A percentile compares a stretch with the other conserved stretches of the same genome.
Conservation (phyloP, 2,888 invertebrate species). For the Tethea ocularis region DNA sequence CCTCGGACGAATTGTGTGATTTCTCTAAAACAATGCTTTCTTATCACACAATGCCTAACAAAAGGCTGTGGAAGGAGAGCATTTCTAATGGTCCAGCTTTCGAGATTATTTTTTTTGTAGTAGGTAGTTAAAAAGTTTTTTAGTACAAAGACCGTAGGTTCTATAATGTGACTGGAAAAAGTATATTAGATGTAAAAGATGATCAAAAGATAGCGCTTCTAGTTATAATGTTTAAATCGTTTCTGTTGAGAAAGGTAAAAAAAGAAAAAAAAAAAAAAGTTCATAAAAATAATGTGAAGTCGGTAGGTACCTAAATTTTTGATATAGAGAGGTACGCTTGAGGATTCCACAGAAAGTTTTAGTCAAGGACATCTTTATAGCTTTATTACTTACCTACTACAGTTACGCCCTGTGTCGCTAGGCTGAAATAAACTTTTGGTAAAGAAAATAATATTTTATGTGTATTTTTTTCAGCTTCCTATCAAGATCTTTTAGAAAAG, state of each 20-base stretch:
- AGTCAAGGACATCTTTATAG: constrained; percentile 47
- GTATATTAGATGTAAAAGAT: no score
- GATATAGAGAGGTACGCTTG: constrained; percentile 39
- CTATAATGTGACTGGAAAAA: constrained; percentile 4
- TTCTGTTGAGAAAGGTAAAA: constrained; percentile 13
- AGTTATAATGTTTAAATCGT: constrained; percentile 3
- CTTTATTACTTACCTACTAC: constrained; percentile 40
- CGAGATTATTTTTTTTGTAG: constrained; percentile 50
- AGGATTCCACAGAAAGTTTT: constrained; percentile 47
- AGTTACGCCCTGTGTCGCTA: constrained; percentile 28
- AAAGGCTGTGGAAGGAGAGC: constrained; percentile 42
- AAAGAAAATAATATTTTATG: constrained; percentile 25
- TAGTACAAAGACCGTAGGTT: constrained; percentile 5
- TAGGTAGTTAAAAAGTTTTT: constrained; percentile 33
- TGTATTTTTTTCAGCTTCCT: background rate
- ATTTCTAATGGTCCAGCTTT: constrained; percentile 49
- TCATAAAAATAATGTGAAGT: constrained; percentile 38
- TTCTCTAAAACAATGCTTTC: constrained; percentile 51
- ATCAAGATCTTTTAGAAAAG: no score
- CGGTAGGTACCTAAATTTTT: constrained; percentile 52
- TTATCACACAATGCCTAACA: constrained; percentile 52
- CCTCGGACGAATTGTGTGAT: constrained; percentile 38
- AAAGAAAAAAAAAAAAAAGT: no score
- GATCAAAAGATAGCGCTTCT: no score
- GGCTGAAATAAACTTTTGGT: background rate